A percentile compares a stretch with the other conserved stretches of the same genome.
These are phyloP conservation scores for Diogma glabrata DNA, from an alignment of 2,888 invertebrate genomes.

Conservation along the genomic window DNA sequence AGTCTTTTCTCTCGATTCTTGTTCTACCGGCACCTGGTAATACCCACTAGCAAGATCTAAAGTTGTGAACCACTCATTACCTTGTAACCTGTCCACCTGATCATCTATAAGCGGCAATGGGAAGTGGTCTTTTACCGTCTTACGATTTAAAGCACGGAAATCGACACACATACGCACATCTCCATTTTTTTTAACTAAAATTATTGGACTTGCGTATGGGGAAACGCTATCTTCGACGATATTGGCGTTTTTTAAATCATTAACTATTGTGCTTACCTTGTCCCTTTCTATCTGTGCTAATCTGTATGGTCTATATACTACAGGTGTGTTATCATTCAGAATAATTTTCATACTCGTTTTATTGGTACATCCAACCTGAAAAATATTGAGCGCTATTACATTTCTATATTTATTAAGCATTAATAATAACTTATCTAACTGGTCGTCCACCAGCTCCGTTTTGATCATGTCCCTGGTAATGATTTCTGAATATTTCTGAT, in stretches of 20 bases:
- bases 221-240: neutral
- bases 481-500: neutral
- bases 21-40: constrained; percentile 22
- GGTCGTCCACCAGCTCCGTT: neutral
- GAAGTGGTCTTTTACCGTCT: neutral
- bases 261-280: neutral
- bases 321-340: neutral
- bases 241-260: neutral
- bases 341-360: neutral
- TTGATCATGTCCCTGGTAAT: neutral
- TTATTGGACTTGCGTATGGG: neutral
- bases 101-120: neutral
- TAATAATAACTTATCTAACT: neutral
- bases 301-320: no score
- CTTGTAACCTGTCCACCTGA: constrained; percentile 13
- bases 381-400: neutral
- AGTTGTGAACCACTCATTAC: constrained; percentile 17
- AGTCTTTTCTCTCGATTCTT: constrained; percentile 19
- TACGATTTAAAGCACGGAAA: neutral
- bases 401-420: neutral
- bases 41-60: constrained; percentile 20
- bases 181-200: neutral
- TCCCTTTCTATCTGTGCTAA: neutral
- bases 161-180: constrained; percentile 4
- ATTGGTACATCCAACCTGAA: constrained; percentile 1